A percentile compares a stretch with the other conserved stretches of the same genome.
phyloP scores from a whole-genome alignment of 2,888 invertebrate species.

The Lithophane semibrunnea region DNA sequence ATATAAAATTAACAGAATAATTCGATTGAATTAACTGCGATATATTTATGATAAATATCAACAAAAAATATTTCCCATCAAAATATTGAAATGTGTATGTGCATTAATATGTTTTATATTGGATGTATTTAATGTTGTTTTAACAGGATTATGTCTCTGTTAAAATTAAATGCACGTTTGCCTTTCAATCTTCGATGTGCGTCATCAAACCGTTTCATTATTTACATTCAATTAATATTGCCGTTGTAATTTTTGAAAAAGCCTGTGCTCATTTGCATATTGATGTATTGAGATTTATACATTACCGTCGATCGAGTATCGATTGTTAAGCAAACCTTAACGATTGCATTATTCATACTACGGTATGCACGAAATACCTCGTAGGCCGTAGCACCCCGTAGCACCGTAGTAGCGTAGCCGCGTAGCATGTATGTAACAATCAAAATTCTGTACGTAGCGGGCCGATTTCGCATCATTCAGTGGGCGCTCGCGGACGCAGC shows the following conservation, averaged over 20 bases:
- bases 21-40: background rate
- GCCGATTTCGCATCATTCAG: slow-evolving; percentile 76
- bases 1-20: background rate
- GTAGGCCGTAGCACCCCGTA: slow-evolving; percentile 63
- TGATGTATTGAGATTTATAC: slow-evolving; percentile 20
- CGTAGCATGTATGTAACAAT: slow-evolving; percentile 70
- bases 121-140: background rate
- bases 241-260: background rate
- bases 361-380: slow-evolving; percentile 66
- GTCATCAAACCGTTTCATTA: slow-evolving; percentile 1
- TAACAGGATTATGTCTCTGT: background rate
- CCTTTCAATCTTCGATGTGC: background rate
- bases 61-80: background rate
- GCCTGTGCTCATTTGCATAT: background rate
- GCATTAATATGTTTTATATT: background rate
- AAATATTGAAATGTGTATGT: background rate
- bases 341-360: slow-evolving; percentile 60
- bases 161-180: background rate
- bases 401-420: slow-evolving; percentile 58
- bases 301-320: slow-evolving; percentile 22
- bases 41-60: background rate
- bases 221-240: background rate
- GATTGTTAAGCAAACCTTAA: slow-evolving; percentile 40
- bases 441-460: slow-evolving; percentile 78
- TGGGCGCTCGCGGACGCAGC: slow-evolving; percentile 70